Conservation (phyloP, 64 coral and sea anemone genomes). For the Montipora cactus region DNA sequence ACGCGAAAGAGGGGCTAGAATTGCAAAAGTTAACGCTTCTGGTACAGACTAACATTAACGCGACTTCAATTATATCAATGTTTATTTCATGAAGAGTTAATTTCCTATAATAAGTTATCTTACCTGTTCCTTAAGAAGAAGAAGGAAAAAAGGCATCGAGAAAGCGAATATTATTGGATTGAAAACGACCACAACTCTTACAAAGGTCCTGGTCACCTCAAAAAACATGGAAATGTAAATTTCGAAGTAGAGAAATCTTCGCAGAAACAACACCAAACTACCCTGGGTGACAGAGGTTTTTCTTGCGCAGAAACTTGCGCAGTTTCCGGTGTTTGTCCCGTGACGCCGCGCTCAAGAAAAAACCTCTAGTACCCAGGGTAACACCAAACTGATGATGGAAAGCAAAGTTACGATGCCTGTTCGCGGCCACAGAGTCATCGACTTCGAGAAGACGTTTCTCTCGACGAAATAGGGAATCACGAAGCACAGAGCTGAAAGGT, state of each 20-base stretch:
- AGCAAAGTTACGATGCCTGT: slow-evolving; percentile 37
- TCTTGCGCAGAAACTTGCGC: too few species aligned
- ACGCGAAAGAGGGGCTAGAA: too few species aligned
- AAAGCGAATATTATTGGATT: slow-evolving; percentile 64
- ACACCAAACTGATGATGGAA: slow-evolving; percentile 46
- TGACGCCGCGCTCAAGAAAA: too few species aligned
- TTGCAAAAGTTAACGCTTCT: too few species aligned
- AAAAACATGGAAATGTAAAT: slow-evolving; percentile 20
- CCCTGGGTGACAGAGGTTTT: too few species aligned
- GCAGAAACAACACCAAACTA: slow-evolving; percentile 6
- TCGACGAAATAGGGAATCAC: slow-evolving; percentile 26
- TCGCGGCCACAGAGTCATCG: slow-evolving; percentile 59
- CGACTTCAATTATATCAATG: too few species aligned
- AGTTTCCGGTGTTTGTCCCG: too few species aligned
- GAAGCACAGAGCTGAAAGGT: slow-evolving; percentile 45
- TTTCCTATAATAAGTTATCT: not conserved
- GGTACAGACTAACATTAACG: too few species aligned
- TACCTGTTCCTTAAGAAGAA: slow-evolving; percentile 86
- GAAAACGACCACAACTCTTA: slow-evolving; percentile 58
- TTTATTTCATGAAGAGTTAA: too few species aligned
- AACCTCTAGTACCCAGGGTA: not conserved
- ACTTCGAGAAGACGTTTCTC: not conserved
- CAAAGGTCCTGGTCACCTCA: slow-evolving; percentile 63
- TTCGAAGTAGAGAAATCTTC: slow-evolving; percentile 60
- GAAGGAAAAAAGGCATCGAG: slow-evolving; percentile 56